Conservation (phyloP, 2,113 vertebrate genomes). For the human (Homo sapiens) region DNA sequence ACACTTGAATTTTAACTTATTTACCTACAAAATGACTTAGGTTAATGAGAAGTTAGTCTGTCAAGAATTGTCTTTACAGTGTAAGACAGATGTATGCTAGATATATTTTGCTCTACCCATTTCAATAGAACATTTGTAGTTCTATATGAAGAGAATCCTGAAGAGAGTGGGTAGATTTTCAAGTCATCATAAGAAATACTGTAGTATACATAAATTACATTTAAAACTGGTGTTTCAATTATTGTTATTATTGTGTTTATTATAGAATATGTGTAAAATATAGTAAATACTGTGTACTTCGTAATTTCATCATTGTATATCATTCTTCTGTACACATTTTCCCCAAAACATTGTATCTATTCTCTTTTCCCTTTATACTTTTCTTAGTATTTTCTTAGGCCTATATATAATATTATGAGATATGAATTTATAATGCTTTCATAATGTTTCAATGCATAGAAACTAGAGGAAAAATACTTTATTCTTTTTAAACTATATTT, state of each 20-base stretch:
- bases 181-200: neutral
- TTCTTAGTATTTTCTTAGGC: neutral
- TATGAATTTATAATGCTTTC: neutral
- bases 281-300: neutral
- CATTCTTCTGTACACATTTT: neutral
- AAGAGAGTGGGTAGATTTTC: neutral
- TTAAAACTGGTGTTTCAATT: neutral
- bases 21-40: neutral
- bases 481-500: neutral
- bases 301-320: neutral
- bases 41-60: neutral
- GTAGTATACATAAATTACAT: neutral
- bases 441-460: neutral
- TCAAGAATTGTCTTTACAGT: neutral
- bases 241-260: neutral
- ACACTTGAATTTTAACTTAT: neutral
- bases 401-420: neutral
- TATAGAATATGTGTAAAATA: neutral
- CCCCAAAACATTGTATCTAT: neutral
- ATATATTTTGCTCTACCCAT: neutral
- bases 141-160: neutral
- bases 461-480: neutral
- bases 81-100: too few species aligned
- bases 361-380: neutral
- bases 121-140: neutral